phyloP scores from a whole-genome alignment of 2,797 vertebrate genomes.

The Hydrocynus forskahlii region DNA sequence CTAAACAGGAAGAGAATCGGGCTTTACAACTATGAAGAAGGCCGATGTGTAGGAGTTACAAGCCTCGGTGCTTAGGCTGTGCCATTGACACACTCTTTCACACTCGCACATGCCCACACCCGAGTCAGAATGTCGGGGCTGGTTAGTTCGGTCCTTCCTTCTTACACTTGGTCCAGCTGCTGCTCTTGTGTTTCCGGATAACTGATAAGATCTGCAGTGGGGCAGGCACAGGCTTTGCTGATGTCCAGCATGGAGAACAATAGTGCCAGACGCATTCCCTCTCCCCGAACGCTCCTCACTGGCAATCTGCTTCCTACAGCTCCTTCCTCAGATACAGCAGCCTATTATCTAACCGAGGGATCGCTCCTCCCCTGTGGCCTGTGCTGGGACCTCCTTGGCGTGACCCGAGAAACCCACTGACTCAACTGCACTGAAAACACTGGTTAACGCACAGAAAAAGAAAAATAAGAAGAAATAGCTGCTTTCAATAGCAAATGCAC shows the following conservation, averaged over 20 bases:
- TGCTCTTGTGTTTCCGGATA: constrained; percentile 55
- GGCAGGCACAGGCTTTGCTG: constrained; percentile 61
- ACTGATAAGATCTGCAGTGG: constrained; percentile 58
- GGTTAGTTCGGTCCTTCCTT: constrained; percentile 39
- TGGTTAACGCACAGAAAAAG: neutral
- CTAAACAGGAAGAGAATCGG: constrained; percentile 47
- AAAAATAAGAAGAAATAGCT: too few species aligned
- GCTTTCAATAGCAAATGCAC: neutral
- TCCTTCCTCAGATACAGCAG: constrained; percentile 72
- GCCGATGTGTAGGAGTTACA: constrained; percentile 39
- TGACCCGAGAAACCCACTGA: constrained; percentile 8
- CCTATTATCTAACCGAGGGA: constrained; percentile 51
- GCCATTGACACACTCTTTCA: constrained; percentile 6
- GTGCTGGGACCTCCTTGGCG: constrained; percentile 3
- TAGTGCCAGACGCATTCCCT: constrained; percentile 71
- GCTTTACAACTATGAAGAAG: constrained; percentile 21
- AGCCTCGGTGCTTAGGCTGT: neutral
- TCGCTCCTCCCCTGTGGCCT: constrained; percentile 49
- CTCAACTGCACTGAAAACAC: neutral
- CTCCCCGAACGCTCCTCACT: constrained; percentile 61
- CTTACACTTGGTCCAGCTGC: constrained; percentile 9
- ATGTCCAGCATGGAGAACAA: constrained; percentile 70
- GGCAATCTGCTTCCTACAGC: constrained; percentile 81
- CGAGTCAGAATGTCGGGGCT: constrained; percentile 12
- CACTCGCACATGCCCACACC: constrained; percentile 23